Base-by-base conservation (phyloP, 2,888 invertebrate genomes). In the Andrena camellia region DNA sequence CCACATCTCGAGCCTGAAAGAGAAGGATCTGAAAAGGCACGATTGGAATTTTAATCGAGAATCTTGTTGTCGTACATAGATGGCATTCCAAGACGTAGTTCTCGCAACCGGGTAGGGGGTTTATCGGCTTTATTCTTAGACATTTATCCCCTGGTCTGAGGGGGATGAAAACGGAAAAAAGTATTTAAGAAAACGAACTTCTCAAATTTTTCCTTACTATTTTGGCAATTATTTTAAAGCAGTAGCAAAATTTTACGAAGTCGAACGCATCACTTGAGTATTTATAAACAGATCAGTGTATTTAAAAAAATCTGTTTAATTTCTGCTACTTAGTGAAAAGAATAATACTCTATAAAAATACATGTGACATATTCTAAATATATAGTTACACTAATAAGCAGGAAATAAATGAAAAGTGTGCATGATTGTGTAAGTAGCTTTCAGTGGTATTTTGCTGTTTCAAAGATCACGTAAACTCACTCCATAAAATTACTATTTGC, bases 21-120 rank as follows among this genome's bases (percentile, higher is more conserved):
- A 71, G 83, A 64, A 71, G 67, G 83, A 83, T 70, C 80, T 48
- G 81, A 85, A 85, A 80, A 83, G 78, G 79, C 86, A 83, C 85
- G 88, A 81, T 57, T 50, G 85, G 88, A 88, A 88, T 88, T 88
- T 88, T 82, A 88, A 88, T 82, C 87, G 83, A 86, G 88, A 88
- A 88, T 87, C 88, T 84, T 77, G 88, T 88, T 84, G 84, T 83
- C 84, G 78, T 88, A 42, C 42, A 42, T 42, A 67, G 85, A 76
- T 84, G 71, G 86, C 81, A 88, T 88, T 84, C 85, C 84, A 67
- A 76, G 75, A 78, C 78, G 75, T 78, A 85, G 66, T 78, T 72
- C 84, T 78, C 35, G 78, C 75, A 78, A 84, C 64, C 71, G 74
- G 68, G 74, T 78, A 67, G 59, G 68, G 71, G 75, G 63, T 84